Evolutionary conservation across 2,797 vertebrate species (phyloP).

Genomic region (Micrastur ruficollis): DNA sequence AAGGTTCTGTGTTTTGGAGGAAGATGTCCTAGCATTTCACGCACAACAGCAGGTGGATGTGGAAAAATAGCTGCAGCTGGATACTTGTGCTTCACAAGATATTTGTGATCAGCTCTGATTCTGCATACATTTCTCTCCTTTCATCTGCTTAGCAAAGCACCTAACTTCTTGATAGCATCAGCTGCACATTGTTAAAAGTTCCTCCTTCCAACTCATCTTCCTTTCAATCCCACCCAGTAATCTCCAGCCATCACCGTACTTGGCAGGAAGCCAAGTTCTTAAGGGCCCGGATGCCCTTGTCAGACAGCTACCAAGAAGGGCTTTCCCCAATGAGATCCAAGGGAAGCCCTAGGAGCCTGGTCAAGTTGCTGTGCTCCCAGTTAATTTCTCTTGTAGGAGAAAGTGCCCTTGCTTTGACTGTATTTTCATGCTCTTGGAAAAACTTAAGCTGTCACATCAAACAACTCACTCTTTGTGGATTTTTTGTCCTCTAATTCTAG

Average conservation of each 20-base stretch:
- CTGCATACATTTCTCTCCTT: background rate
- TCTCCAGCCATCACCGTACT: background rate
- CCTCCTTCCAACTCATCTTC: background rate
- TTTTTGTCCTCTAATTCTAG: background rate
- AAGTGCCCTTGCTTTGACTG: background rate
- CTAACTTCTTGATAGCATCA: background rate
- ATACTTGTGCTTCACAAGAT: background rate
- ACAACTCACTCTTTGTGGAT: background rate
- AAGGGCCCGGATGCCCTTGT: background rate
- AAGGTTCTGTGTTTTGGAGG: background rate
- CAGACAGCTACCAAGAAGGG: background rate
- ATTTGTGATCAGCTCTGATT: background rate
- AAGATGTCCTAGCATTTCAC: background rate
- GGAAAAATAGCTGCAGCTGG: background rate
- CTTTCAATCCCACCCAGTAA: background rate
- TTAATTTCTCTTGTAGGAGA: background rate
- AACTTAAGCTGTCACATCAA: background rate
- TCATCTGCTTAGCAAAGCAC: background rate
- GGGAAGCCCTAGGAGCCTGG: background rate
- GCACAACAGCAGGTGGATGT: fast-evolving
- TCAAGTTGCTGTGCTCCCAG: background rate
- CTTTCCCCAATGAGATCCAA: background rate
- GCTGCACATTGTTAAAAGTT: background rate
- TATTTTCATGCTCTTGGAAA: background rate
- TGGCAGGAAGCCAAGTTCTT: background rate